phyloP scores from a whole-genome alignment of 2,797 vertebrate genomes.

The Hipposideros larvatus region DNA sequence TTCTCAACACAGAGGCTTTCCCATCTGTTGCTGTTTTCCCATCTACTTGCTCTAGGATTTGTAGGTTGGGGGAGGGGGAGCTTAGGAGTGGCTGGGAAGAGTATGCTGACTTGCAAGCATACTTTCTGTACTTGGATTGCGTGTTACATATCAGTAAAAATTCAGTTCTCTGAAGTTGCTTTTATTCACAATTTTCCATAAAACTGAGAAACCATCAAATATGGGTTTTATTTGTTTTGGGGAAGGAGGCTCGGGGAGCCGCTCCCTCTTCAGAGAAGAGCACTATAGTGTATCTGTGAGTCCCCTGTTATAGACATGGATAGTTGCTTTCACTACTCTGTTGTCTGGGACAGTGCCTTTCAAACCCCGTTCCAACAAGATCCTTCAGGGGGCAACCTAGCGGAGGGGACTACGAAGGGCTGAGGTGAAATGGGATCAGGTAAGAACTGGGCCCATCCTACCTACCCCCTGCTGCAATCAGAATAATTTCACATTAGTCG shows the following conservation, averaged over 20 bases:
- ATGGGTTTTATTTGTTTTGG: conserved; percentile 7
- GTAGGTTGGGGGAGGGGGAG: background rate
- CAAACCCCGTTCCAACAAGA: background rate
- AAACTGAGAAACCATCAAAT: conserved; percentile 50
- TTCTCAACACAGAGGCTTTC: conserved; percentile 34
- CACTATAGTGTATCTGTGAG: background rate
- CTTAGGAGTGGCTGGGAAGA: background rate
- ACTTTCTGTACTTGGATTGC: background rate
- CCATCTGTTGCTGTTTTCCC: background rate
- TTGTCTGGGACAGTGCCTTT: conserved; percentile 20
- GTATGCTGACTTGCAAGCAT: background rate
- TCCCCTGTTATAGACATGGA: background rate
- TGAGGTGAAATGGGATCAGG: background rate
- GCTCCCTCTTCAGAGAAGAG: conserved; percentile 46
- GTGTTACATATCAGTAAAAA: conserved; percentile 28
- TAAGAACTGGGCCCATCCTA: background rate
- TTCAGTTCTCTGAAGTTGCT: conserved; percentile 20
- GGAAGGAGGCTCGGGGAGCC: background rate
- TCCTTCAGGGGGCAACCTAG: background rate
- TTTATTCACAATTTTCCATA: conserved; percentile 22
- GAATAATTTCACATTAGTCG: conserved; percentile 37
- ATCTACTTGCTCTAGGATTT: background rate
- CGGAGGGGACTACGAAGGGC: background rate
- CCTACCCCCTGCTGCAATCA: background rate
- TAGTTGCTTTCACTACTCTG: background rate